Conservation (phyloP, 2,888 invertebrate genomes). For the Exocentrus adspersus region DNA sequence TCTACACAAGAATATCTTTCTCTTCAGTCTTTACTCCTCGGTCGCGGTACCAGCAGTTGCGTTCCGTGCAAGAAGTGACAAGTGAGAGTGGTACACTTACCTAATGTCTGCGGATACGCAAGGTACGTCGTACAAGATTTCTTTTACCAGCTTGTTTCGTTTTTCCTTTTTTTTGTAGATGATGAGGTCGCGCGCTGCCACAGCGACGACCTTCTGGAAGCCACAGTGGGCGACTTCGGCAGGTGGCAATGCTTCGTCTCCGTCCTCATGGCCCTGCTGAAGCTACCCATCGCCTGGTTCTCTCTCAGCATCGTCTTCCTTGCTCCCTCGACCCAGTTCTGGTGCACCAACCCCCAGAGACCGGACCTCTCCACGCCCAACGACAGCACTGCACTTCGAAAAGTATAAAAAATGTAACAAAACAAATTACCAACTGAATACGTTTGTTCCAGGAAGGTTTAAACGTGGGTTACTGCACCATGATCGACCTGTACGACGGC, state of each 20-base stretch:
- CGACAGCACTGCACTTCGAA: slow-evolving; percentile 29
- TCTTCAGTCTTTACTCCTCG: not conserved
- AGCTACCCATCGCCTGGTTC: slow-evolving; percentile 71
- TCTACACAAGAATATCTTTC: slow-evolving; percentile 1
- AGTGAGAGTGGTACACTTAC: too few species aligned
- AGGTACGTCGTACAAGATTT: too few species aligned
- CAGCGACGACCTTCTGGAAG: slow-evolving; percentile 41
- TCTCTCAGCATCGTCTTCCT: slow-evolving; percentile 72
- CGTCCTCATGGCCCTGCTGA: slow-evolving; percentile 68
- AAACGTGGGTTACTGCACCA: slow-evolving; percentile 53
- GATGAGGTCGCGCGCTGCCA: not conserved
- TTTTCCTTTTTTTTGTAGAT: slow-evolving; percentile 22
- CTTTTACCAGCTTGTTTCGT: not conserved
- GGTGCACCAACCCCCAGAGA: slow-evolving; percentile 68
- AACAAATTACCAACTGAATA: not conserved
- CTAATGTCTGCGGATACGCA: too few species aligned
- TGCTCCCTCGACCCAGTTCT: slow-evolving; percentile 70
- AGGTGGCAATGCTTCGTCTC: slow-evolving; percentile 69
- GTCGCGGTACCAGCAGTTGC: too few species aligned
- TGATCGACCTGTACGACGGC: slow-evolving; percentile 42
- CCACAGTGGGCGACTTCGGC: slow-evolving; percentile 69
- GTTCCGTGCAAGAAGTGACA: too few species aligned
- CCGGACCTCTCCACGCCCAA: slow-evolving; percentile 55
- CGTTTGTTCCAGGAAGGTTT: slow-evolving; percentile 47
- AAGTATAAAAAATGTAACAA: slow-evolving; percentile 33